A percentile compares a stretch with the other conserved stretches of the same genome.
These are phyloP conservation scores for Cyclopterus lumpus DNA, from an alignment of 2,797 vertebrate genomes.

Conservation along the genomic window DNA sequence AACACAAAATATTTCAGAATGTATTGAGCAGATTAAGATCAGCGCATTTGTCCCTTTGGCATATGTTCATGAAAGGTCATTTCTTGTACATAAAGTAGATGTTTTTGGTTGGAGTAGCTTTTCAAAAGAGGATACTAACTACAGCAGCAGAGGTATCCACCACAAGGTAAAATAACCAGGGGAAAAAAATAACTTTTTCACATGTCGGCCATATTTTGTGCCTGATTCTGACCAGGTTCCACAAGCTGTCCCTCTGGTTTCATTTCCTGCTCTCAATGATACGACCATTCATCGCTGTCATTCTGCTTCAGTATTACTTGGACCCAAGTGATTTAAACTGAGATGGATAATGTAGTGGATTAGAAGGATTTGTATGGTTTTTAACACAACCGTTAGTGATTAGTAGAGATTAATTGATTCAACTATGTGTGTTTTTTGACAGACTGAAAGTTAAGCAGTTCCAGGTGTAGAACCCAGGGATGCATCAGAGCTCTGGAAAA, in stretches of 20 bases:
- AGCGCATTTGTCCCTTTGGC: not conserved
- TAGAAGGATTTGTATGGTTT: constrained; percentile 44
- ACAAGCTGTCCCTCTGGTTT: constrained; percentile 52
- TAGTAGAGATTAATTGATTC: constrained; percentile 44
- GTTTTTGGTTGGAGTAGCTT: not conserved
- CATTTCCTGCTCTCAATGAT: constrained; percentile 70
- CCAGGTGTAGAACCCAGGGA: constrained; percentile 39
- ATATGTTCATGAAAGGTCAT: not conserved
- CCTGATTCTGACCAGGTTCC: constrained; percentile 51
- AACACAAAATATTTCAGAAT: not conserved
- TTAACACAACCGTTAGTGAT: constrained; percentile 43
- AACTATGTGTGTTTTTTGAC: constrained; percentile 33
- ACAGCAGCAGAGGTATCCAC: constrained; percentile 3
- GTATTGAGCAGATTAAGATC: not conserved
- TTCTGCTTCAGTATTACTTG: constrained; percentile 44
- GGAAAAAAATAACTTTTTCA: constrained; percentile 10
- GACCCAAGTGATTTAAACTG: constrained; percentile 40
- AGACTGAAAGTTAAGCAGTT: constrained; percentile 42
- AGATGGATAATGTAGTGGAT: constrained; percentile 35
- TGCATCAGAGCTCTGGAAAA: constrained; percentile 27
- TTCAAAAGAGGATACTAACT: not conserved
- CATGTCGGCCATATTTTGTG: constrained; percentile 32
- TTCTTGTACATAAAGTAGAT: not conserved
- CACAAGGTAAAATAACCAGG: not conserved
- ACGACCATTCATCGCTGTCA: constrained; percentile 64